Conservation (phyloP, 2,888 invertebrate genomes). For the Lycia hirtaria region DNA sequence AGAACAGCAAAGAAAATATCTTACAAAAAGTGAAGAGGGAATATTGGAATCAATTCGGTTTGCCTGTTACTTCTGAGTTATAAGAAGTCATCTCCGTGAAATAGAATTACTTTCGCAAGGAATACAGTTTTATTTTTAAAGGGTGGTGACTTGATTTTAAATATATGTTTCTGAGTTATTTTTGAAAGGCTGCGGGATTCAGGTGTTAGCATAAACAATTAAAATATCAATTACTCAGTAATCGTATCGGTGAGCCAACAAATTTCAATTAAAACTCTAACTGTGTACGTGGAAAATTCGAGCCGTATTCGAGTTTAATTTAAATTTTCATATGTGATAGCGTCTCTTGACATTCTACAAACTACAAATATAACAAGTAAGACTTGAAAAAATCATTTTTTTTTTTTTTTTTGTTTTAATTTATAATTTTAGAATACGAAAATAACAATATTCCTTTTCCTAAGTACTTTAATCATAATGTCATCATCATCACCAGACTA, state of each 20-base stretch:
- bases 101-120: slow-evolving; percentile 57
- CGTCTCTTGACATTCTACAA: slow-evolving; percentile 39
- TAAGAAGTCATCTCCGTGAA: slow-evolving; percentile 62
- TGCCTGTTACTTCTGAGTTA: slow-evolving; percentile 63
- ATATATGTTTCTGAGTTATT: slow-evolving; percentile 21
- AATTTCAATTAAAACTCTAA: slow-evolving; percentile 67
- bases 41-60: slow-evolving; percentile 78
- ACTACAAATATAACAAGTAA: slow-evolving; percentile 21
- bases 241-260: slow-evolving; percentile 59
- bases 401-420: too few relatives aligned
- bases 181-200: slow-evolving; percentile 2
- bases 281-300: slow-evolving; percentile 62
- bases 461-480: too few relatives aligned
- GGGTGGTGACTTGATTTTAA: slow-evolving; percentile 10
- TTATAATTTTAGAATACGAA: too few relatives aligned
- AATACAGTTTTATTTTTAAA: slow-evolving; percentile 35
- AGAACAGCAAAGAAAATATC: slow-evolving; percentile 82
- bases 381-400: too few relatives aligned
- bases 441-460: too few relatives aligned
- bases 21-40: slow-evolving; percentile 73
- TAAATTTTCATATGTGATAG: slow-evolving; percentile 56
- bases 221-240: slow-evolving; percentile 64
- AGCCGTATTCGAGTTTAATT: slow-evolving; percentile 60
- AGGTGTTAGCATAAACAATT: slow-evolving; percentile 62
- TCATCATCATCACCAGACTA: too few relatives aligned